Evolutionary conservation across 2,797 vertebrate genomes (phyloP).

Genomic region (Sciurus carolinensis): DNA sequence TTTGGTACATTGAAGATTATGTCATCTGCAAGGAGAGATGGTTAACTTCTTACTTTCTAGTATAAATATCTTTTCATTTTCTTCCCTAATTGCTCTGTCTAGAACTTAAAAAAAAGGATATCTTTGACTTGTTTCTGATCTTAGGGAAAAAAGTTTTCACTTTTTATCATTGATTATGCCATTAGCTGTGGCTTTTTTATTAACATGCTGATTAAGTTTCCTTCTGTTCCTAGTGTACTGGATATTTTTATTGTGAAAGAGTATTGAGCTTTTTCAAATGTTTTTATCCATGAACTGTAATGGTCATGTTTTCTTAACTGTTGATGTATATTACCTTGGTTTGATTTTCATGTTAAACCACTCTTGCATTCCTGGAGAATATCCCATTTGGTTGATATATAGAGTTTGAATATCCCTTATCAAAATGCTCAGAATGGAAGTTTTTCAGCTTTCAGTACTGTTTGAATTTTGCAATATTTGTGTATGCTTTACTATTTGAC

Average conservation of each 20-base stretch:
- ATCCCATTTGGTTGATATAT: not conserved
- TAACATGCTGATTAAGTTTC: not conserved
- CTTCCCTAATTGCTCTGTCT: not conserved
- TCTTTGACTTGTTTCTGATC: not conserved
- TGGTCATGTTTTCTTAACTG: not conserved
- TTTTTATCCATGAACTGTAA: not conserved
- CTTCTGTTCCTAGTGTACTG: not conserved
- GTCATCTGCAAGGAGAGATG: not conserved
- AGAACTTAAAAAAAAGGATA: not conserved
- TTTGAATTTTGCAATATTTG: not conserved
- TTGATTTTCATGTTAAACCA: not conserved
- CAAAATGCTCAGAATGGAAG: no score
- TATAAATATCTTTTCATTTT: not conserved
- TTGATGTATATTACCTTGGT: not conserved
- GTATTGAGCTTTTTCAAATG: not conserved
- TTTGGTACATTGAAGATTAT: conserved; percentile 8
- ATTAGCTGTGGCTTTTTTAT: not conserved
- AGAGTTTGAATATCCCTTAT: no score
- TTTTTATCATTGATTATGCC: not conserved
- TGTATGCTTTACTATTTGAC: not conserved
- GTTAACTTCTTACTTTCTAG: conserved; percentile 40
- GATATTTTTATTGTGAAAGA: not conserved
- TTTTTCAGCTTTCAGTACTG: no score
- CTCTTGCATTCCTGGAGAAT: not conserved
- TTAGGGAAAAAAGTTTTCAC: not conserved